These are phyloP conservation scores for Drosophila nr. perissopoda DNA, from an alignment of 2,888 invertebrate genomes.

Conservation along the genomic window DNA sequence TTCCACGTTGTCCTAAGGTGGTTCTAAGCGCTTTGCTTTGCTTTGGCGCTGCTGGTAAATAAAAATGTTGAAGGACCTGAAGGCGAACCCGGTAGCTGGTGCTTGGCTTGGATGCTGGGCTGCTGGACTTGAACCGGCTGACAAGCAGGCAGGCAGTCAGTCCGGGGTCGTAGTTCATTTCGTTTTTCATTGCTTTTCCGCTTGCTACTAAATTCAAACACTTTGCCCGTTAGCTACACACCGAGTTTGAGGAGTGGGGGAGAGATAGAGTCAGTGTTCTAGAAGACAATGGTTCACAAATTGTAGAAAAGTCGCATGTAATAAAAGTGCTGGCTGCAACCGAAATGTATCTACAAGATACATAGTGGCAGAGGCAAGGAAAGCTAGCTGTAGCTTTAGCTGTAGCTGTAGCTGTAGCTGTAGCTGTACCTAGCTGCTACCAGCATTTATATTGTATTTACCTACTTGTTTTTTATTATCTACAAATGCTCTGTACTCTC, in stretches of 20 bases:
- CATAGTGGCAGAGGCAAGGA: constrained; percentile 48
- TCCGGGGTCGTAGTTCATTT: constrained; percentile 77
- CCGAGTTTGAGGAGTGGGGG: constrained; percentile 3
- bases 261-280: constrained; percentile 12
- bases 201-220: constrained; percentile 79
- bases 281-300: constrained; percentile 76
- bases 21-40: constrained; percentile 64
- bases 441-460: constrained; percentile 80
- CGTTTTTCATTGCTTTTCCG: constrained; percentile 78
- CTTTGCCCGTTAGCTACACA: constrained; percentile 68
- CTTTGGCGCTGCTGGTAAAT: constrained; percentile 60
- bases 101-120: constrained; percentile 12
- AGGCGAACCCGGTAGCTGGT: constrained; percentile 25
- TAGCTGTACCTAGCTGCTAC: constrained; percentile 52
- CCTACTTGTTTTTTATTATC: constrained; percentile 81
- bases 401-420: constrained; percentile 9
- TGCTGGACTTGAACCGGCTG: constrained; percentile 60
- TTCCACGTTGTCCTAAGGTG: constrained; percentile 70
- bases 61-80: constrained; percentile 59
- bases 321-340: constrained; percentile 80
- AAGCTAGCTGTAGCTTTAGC: constrained; percentile 11
- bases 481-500: constrained; percentile 70
- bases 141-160: background rate
- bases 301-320: constrained; percentile 78
- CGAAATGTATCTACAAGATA: constrained; percentile 79